Base-by-base conservation (phyloP, 2,888 invertebrate species). In the Hedya salicella region DNA sequence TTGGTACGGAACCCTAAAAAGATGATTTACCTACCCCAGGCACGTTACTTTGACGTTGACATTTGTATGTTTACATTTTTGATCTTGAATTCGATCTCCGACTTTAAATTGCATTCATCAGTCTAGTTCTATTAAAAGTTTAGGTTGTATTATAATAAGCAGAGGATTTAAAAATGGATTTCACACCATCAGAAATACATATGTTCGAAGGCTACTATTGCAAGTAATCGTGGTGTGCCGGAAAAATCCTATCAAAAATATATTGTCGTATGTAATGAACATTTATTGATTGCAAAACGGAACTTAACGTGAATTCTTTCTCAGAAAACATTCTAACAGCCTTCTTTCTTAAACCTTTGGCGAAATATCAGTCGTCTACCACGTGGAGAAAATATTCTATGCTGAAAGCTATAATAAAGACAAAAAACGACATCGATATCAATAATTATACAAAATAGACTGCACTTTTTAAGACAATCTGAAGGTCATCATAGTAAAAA, bases 401-500 rank as follows among this genome's bases (percentile, higher is more conserved):
- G 70, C 52, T 71, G 32, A 73, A 71, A 69, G 32, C 50, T 42
- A 71, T 69, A 25, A 42, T 71, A 1, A 44, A 36, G 17, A 63
- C 46, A 8, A 71, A 70, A 3, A 49, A 73, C 54, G 64, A 60
- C 11, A 50, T 71, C 2, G 59, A 73, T 36, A 40, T 70, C 21
- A 68, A 67, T 49, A 63, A n/a, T 16, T 72, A 68, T 42, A 21
- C 36, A 2, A 68, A 70, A 11, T 61, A 70, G 46, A 42, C 53
- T 17, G 61, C 62, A 17, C 69, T 48, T 67, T 16, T 73, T 9
- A 72, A 62, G 65, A 50, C 59, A n/a, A 11, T 60, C 63, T 8
- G 62, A 54, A 25, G 70, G 71, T 13, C 67, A 32, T 61, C 66
- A 17, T 57, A 56, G 62, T 30, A 67, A 66, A 44, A 70, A 68